Percentiles rank a stretch among this genome's conserved stretches.
phyloP scores from a whole-genome alignment of 2,113 vertebrate species.

The Sinocyclocheilus maitianheensis region DNA sequence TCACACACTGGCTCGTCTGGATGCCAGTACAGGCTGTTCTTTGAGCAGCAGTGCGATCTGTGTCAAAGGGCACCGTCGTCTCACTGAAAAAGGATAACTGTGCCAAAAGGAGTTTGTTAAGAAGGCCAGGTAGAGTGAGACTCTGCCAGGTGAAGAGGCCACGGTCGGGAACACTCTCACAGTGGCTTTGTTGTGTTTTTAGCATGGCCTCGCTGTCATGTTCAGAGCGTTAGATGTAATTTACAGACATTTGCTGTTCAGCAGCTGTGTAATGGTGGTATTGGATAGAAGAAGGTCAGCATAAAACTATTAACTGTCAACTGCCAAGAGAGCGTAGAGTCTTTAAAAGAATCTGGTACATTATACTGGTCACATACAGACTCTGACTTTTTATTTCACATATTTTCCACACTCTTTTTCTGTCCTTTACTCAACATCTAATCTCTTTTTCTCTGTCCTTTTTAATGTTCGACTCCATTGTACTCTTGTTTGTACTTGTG shows the following conservation, averaged over 20 bases:
- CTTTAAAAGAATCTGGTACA: not conserved
- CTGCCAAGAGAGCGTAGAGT: not conserved
- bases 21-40: conserved; percentile 33
- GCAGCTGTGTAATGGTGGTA: conserved; percentile 52
- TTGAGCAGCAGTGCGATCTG: conserved; percentile 1
- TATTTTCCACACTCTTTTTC: not conserved
- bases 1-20: conserved; percentile 36
- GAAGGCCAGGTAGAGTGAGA: not conserved
- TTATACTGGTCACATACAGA: conserved; percentile 4
- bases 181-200: conserved; percentile 4
- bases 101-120: conserved; percentile 23
- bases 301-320: conserved; percentile 7
- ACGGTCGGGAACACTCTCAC: not conserved
- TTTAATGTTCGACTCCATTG: conserved; percentile 43
- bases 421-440: not conserved
- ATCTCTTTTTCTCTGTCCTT: not conserved
- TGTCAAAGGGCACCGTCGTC: conserved; percentile 24
- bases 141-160: not conserved
- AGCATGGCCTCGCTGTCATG: conserved; percentile 16
- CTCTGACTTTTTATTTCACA: not conserved
- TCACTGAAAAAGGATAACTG: conserved; percentile 47
- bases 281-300: conserved; percentile 24
- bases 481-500: conserved; percentile 27
- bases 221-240: conserved; percentile 39
- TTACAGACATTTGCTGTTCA: conserved; percentile 43